Evolutionary conservation across 2,113 vertebrate genomes (phyloP), one percentile per base, ranked within the genome.

Genomic region (Bothrops jararaca): DNA sequence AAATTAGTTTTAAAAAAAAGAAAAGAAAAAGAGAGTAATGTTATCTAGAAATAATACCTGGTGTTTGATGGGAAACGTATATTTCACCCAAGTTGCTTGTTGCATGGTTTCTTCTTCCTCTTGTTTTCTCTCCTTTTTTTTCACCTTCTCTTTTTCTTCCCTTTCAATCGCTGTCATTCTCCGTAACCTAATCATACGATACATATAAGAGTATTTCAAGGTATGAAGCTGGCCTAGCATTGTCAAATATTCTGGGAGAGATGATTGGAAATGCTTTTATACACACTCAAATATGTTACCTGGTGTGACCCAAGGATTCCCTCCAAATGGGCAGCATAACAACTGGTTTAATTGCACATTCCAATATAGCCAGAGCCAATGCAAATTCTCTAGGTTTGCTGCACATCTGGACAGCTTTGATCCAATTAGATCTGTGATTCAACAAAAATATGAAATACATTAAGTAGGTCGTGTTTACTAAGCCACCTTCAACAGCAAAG

Each of bases 331-430:
- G 98, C 85, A 99, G 97, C 98, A 98, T 99, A 94, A 99, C 99
- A 94, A 99, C 99, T 0, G 99, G 99, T 96, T 99, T 99, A 96
- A 99, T 99, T 91, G 99, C 99, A 97, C 99, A 99, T 95, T 99
- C 99, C 96, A 99, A 95, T 91, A 99, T 99, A 64, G 99, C 99
- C 96, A 99, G 96, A 2, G 99, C 99, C 95, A 99, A 95, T 56
- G 99, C 99, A 96, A 99, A 99, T 95, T 99, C 99, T 96, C 99
- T 97, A 29, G 99, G 99, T 93, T 99, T 99, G 96, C 99, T 99
- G 97, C 99, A 99, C 99, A 99, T 99, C 97, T 99, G 99, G 92
- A 99, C 99, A 18, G 99, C 99, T 95, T 99, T 99, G 97, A 99
- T 99, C 99, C 99, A 99, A 97, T 99, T 99, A 95, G 98, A 98